These are phyloP conservation scores for Catharus fuscescens DNA, from an alignment of 2,113 vertebrate species.

Conservation along the genomic window DNA sequence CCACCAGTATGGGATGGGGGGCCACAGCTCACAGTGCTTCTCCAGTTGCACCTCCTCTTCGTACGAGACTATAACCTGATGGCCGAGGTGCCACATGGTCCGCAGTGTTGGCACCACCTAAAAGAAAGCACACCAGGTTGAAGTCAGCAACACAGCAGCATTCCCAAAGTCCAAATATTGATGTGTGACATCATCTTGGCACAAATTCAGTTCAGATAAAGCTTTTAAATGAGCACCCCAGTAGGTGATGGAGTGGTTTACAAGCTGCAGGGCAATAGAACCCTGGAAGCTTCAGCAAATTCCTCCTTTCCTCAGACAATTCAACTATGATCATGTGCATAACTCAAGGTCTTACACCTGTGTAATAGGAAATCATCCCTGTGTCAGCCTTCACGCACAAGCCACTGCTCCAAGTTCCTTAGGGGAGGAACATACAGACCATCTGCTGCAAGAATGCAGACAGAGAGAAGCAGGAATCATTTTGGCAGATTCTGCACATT, in stretches of 20 bases:
- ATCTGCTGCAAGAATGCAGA: background rate
- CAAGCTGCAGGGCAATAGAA: background rate
- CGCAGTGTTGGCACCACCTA: slow-evolving; percentile 80
- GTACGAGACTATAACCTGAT: slow-evolving; percentile 87
- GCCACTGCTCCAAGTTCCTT: background rate
- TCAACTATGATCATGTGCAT: background rate
- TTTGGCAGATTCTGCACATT: background rate
- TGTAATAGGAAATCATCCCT: background rate
- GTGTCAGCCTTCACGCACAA: fast-evolving
- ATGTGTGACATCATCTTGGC: background rate
- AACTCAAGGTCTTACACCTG: background rate
- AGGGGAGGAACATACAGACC: background rate
- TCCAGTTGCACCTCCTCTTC: slow-evolving; percentile 60
- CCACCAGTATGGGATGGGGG: slow-evolving; percentile 87
- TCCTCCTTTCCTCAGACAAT: background rate
- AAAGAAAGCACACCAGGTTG: background rate
- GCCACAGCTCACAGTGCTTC: slow-evolving; percentile 82
- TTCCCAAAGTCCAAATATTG: background rate
- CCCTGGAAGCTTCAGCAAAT: background rate
- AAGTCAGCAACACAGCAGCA: background rate
- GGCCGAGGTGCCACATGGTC: slow-evolving; percentile 80
- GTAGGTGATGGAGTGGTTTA: background rate
- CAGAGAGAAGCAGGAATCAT: background rate
- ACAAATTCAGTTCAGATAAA: background rate
- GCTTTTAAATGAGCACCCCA: background rate